Base-by-base conservation (phyloP, 2,888 invertebrate species). In the Brachynemurus nebulosus region DNA sequence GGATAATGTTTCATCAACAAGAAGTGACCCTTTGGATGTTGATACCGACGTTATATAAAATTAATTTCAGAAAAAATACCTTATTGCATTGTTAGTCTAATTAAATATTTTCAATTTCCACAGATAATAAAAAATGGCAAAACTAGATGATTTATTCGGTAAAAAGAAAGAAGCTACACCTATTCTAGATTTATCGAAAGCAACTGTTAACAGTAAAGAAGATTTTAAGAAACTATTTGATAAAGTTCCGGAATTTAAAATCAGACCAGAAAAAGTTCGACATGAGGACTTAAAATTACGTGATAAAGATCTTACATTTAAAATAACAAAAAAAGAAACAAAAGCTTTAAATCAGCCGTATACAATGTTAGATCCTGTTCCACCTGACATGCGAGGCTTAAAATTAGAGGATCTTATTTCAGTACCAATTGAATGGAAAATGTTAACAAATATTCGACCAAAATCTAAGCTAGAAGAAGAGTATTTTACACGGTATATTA, bases 361-460 rank as follows among this genome's bases (percentile, higher is more conserved):
- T 37, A 68, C 70, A 3, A 78, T 78, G 54, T 77, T 78, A 54
- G 81, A 91, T 64, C 90, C 91, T 0, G 69, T 88, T 50, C 90
- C 91, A 2, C 67, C 71, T 0, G 88, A 89, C 61, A 89, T 91
- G 90, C 73, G 71, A 53, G 69, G 70, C 8, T 68, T 85, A 34
- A 77, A 79, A 56, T 71, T 86, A 53, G 75, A 76, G 39, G 90
- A 91, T 55, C 66, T 91, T 40, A 85, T 85, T 54, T 72, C 80
- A 8, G 88, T 91, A 14, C 79, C 86, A 27, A 92, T 92, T 48
- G 88, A 89, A 59, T 92, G 91, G 91, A 78, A 84, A 62, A 91
- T 92, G 91, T 68, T 92, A 45, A 91, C 91, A 11, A 80, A 85
- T n/a, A 62, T 85, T 20, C 69, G 90, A 53, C 91, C 91, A 1